These are phyloP conservation scores for Portunus trituberculatus DNA, from an alignment of 1,140 invertebrate species.

Conservation along the genomic window DNA sequence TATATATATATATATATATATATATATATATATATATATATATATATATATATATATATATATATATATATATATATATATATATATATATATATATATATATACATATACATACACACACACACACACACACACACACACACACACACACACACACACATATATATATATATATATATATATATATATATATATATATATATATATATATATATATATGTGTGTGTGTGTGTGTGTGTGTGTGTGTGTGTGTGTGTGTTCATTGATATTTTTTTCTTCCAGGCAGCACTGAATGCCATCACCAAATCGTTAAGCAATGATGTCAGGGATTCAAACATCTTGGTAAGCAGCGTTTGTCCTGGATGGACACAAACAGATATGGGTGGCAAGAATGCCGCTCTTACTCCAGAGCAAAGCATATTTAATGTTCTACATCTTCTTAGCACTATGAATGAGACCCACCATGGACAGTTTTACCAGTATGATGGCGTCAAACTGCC, in stretches of 20 bases:
- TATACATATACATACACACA: too few relatives aligned
- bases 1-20: conserved; percentile 25
- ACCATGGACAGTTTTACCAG: conserved; percentile 89
- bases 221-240: not conserved
- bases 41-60: not conserved
- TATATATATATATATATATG: not conserved
- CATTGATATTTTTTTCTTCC: conserved; percentile 79
- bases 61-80: too few relatives aligned
- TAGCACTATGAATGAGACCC: conserved; percentile 83
- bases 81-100: too few relatives aligned
- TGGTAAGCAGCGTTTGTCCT: conserved; percentile 89
- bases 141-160: too few relatives aligned
- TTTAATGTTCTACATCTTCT: conserved; percentile 86
- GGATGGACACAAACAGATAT: conserved; percentile 95
- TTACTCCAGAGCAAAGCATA: conserved; percentile 86
- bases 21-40: not conserved
- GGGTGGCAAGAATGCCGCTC: conserved; percentile 89
- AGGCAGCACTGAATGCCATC: conserved; percentile 89
- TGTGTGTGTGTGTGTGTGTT: not conserved
- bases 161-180: too few relatives aligned
- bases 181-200: too few relatives aligned
- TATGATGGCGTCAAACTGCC: conserved; percentile 87
- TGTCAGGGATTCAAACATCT: conserved; percentile 87
- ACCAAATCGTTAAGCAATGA: conserved; percentile 92
- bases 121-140: too few relatives aligned